phyloP scores from a whole-genome alignment of 1,140 invertebrate genomes.

The Arion vulgaris region DNA sequence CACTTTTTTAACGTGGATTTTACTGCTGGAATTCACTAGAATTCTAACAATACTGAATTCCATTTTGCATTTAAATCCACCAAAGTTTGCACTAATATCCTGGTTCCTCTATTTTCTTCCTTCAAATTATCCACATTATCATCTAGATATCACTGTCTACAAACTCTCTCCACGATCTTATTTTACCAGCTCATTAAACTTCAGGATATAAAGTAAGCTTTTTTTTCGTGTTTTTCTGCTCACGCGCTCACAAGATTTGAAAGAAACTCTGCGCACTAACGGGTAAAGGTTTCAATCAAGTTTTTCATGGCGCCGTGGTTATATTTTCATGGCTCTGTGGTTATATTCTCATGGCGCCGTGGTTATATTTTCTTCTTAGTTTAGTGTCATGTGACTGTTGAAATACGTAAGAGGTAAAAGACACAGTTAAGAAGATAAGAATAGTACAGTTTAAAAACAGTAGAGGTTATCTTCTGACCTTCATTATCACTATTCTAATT shows the following conservation, averaged over 20 bases:
- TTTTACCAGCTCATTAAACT: neutral
- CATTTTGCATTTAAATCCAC: neutral
- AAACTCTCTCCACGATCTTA: neutral
- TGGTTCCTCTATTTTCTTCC: neutral
- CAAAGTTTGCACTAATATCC: neutral
- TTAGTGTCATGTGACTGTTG: neutral
- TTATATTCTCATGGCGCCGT: neutral
- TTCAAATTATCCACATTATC: neutral
- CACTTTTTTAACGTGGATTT: too few relatives aligned
- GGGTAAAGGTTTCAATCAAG: neutral
- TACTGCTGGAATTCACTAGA: too few relatives aligned
- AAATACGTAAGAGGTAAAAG: neutral
- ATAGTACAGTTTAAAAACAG: too few relatives aligned
- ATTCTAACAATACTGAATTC: neutral
- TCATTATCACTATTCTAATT: too few relatives aligned
- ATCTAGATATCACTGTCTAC: neutral
- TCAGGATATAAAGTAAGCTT: neutral
- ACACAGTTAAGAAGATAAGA: too few relatives aligned
- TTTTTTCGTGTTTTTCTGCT: neutral
- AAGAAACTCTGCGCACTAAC: neutral
- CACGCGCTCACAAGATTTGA: neutral
- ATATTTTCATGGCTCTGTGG: too few relatives aligned
- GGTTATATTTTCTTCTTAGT: neutral
- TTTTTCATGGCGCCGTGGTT: neutral
- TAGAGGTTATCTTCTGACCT: too few relatives aligned